A percentile compares a stretch with the other conserved stretches of the same genome.
phyloP scores from a whole-genome alignment of 2,113 vertebrate genomes.

The Clinocottus analis region DNA sequence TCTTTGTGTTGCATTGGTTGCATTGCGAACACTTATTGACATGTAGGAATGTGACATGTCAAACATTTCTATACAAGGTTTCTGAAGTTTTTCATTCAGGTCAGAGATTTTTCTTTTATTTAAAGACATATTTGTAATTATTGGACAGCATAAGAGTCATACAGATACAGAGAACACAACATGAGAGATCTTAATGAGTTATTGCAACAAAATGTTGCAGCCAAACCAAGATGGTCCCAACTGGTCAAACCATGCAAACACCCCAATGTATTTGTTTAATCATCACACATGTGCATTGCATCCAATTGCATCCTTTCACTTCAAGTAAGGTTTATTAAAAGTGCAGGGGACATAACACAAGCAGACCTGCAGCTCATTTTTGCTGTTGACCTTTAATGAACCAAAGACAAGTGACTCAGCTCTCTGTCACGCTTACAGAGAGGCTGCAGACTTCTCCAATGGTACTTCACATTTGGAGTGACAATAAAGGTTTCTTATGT shows the following conservation, averaged over 20 bases:
- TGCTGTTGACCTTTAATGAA: not conserved
- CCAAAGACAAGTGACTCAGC: not conserved
- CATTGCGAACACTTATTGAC: not conserved
- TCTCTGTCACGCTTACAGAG: not conserved
- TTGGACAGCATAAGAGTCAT: not conserved
- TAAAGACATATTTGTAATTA: not conserved
- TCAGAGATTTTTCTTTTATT: not conserved
- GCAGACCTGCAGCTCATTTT: not conserved
- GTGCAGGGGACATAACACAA: not conserved
- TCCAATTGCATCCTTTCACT: not conserved
- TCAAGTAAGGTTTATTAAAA: not conserved
- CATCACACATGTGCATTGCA: not conserved
- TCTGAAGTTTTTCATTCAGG: not conserved
- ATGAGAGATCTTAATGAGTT: not conserved
- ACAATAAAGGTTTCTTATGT: constrained; percentile 15
- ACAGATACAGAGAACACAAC: not conserved
- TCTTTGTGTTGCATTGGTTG: not conserved
- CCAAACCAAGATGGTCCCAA: no score
- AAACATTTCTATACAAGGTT: not conserved
- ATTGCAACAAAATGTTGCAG: not conserved
- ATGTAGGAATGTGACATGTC: not conserved
- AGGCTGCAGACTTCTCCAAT: not conserved
- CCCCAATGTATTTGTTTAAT: not conserved
- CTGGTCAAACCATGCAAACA: not conserved
- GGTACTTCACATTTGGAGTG: not conserved